phyloP scores from a whole-genome alignment of 2,888 invertebrate species.

The Drosophila recens region DNA sequence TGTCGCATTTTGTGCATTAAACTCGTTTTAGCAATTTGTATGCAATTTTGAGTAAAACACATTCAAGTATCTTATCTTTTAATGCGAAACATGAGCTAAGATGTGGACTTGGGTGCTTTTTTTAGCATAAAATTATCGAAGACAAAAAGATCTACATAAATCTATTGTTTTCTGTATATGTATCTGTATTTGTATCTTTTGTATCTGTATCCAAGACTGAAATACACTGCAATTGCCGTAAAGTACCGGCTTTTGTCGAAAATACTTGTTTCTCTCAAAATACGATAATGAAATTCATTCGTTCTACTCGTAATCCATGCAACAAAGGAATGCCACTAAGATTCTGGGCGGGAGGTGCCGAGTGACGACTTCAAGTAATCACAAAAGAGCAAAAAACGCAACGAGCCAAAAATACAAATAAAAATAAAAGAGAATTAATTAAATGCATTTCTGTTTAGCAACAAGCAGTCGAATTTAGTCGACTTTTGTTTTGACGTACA shows the following conservation, averaged over 20 bases:
- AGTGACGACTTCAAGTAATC: conserved; percentile 4
- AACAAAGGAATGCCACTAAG: conserved; percentile 34
- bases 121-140: not conserved
- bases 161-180: not conserved
- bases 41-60: conserved; percentile 26
- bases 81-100: conserved; percentile 43
- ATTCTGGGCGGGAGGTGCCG: not conserved
- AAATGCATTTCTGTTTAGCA: conserved; percentile 59
- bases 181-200: not conserved
- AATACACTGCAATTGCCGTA: conserved; percentile 28
- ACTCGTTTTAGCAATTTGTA: conserved; percentile 59
- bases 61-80: conserved; percentile 33
- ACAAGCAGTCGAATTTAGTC: conserved; percentile 41
- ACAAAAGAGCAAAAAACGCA: conserved; percentile 21
- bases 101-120: not conserved
- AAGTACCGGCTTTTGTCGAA: conserved; percentile 10
- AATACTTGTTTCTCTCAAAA: conserved; percentile 66
- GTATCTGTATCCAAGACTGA: not conserved
- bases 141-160: conserved; percentile 5
- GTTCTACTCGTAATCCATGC: conserved; percentile 45
- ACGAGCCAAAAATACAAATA: conserved; percentile 14
- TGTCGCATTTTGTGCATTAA: conserved; percentile 66
- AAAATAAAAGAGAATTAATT: conserved; percentile 43
- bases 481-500: conserved; percentile 14
- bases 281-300: conserved; percentile 47